phyloP scores from a whole-genome alignment of 1,140 invertebrate genomes.

The Leptonema lineaticorne region DNA sequence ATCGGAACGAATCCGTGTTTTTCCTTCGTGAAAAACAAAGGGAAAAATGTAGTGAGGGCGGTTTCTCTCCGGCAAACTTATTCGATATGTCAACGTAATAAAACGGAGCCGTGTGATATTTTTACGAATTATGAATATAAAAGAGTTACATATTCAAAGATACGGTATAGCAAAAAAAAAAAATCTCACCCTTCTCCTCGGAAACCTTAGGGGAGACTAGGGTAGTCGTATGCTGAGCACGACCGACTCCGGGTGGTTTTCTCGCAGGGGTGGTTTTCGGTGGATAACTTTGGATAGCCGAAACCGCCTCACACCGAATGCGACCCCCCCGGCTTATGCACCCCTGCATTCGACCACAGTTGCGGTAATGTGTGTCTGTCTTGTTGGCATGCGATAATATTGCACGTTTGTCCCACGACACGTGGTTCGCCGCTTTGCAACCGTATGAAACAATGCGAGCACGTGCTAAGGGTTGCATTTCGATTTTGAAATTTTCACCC shows the following conservation, averaged over 20 bases:
- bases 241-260: constrained; percentile 4
- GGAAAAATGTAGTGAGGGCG: neutral
- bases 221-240: constrained; percentile 2
- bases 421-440: constrained; percentile 9
- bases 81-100: constrained; percentile 27
- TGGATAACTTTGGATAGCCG: too few relatives aligned
- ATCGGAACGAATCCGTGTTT: neutral
- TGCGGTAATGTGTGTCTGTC: constrained; percentile 13
- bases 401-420: constrained; percentile 26
- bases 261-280: neutral
- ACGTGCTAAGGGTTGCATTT: too few relatives aligned
- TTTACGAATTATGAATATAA: constrained; percentile 34
- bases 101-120: constrained; percentile 27
- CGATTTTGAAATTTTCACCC: too few relatives aligned
- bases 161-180: too few relatives aligned
- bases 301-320: too few relatives aligned
- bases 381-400: constrained; percentile 15
- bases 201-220: neutral
- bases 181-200: too few relatives aligned
- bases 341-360: neutral
- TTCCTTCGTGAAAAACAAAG: neutral
- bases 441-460: neutral
- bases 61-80: constrained; percentile 10
- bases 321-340: too few relatives aligned
- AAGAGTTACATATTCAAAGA: constrained; percentile 19